These are phyloP conservation scores for Charaxes varanes DNA, from an alignment of 1,140 invertebrate species.

Conservation along the genomic window DNA sequence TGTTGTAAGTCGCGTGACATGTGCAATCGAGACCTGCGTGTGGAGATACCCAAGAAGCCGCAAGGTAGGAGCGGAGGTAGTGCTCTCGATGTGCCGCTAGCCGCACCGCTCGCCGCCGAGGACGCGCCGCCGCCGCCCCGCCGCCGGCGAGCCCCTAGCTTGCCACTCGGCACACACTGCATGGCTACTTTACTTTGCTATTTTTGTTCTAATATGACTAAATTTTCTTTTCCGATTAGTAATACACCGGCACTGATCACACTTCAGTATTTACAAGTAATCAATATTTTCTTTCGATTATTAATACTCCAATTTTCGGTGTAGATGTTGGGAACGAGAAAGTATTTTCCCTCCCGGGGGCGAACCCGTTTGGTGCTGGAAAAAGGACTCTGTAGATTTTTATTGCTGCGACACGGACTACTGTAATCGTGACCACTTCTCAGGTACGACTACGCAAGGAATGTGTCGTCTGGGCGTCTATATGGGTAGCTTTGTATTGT, in stretches of 20 bases:
- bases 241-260: constrained; percentile 64
- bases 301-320: constrained; percentile 48
- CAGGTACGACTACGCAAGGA: constrained; percentile 51
- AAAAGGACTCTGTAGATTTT: constrained; percentile 69
- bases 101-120: neutral
- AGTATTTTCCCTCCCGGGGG: constrained; percentile 75
- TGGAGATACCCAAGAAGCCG: constrained; percentile 65
- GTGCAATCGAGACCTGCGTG: constrained; percentile 72
- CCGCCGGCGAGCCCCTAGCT: constrained; percentile 25
- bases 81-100: constrained; percentile 41
- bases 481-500: constrained; percentile 58
- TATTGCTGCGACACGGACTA: constrained; percentile 78
- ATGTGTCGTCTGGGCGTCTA: constrained; percentile 45
- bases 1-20: constrained; percentile 70
- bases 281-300: constrained; percentile 5
- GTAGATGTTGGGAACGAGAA: constrained; percentile 76
- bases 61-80: constrained; percentile 69
- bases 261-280: neutral
- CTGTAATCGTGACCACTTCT: constrained; percentile 75
- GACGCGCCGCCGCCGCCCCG: constrained; percentile 4
- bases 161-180: constrained; percentile 46
- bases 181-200: constrained; percentile 46
- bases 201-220: constrained; percentile 57
- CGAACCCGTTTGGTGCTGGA: constrained; percentile 76
- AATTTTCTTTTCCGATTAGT: constrained; percentile 36